These are phyloP conservation scores for Pelosia muscerda DNA, from an alignment of 2,888 invertebrate genomes.

Conservation along the genomic window DNA sequence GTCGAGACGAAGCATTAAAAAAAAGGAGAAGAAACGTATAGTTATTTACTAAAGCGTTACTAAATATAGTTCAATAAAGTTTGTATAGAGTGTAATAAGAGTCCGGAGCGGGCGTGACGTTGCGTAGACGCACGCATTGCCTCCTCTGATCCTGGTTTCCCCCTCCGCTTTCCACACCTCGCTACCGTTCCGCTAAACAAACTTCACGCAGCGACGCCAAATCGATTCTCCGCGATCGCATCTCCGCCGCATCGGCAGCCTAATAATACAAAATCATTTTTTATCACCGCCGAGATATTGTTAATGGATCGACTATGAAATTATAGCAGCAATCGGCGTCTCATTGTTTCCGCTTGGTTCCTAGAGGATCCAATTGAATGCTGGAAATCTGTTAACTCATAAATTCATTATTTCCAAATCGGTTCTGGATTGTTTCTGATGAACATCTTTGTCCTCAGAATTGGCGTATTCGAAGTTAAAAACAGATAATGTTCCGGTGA, in stretches of 20 bases:
- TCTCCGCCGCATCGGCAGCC: slow-evolving; percentile 72
- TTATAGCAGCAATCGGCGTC: slow-evolving; percentile 71
- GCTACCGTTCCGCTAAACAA: slow-evolving; percentile 84
- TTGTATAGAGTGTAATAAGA: slow-evolving; percentile 54
- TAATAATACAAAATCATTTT: slow-evolving; percentile 83
- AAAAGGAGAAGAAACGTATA: slow-evolving; percentile 55
- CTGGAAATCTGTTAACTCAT: slow-evolving; percentile 74
- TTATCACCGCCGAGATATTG: slow-evolving; percentile 74
- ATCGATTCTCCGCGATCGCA: slow-evolving; percentile 82
- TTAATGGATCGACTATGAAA: slow-evolving; percentile 82
- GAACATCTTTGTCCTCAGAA: slow-evolving; percentile 82
- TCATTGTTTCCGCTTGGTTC: slow-evolving; percentile 76
- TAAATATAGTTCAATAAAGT: slow-evolving; percentile 69
- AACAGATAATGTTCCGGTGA: slow-evolving; percentile 62
- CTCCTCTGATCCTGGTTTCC: slow-evolving; percentile 31
- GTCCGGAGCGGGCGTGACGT: slow-evolving; percentile 62
- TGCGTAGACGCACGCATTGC: slow-evolving; percentile 67
- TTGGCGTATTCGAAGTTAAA: slow-evolving; percentile 69
- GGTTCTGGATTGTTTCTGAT: slow-evolving; percentile 81
- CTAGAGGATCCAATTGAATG: slow-evolving; percentile 66
- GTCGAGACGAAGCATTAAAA: slow-evolving; percentile 52
- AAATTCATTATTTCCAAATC: slow-evolving; percentile 75
- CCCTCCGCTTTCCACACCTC: slow-evolving; percentile 39
- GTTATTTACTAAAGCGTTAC: slow-evolving; percentile 70
- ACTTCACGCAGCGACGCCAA: slow-evolving; percentile 81